Evolutionary conservation across 2,797 vertebrate genomes (phyloP), one percentile per base, ranked within the genome.

Genomic region (Spinus olivaceus): DNA sequence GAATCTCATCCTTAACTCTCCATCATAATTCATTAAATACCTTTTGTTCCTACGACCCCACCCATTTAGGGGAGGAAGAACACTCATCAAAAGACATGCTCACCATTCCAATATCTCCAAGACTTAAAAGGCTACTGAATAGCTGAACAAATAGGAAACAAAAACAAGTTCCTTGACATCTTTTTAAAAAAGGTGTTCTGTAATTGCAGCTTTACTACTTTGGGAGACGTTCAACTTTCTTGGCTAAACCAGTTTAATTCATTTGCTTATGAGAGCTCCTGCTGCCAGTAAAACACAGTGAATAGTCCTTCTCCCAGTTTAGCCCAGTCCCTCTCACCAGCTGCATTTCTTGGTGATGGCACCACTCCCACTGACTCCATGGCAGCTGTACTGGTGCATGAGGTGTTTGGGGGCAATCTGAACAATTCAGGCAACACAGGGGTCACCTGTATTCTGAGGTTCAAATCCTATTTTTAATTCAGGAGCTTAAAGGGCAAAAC

Each of bases 271-370:
- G 22, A 72, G 32, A 77, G 13, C 42, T 56, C 54, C 41, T 51
- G 12, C 44, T 59, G 32, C 41, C 57, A 51, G 2, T 8, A 30
- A 50, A 67, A 59, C 2, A 0, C 21, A 33, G 19, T 1, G 8
- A 50, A 24, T 13, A 67, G n/a, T 2, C 17, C 22, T 14, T 8
- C 35, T 66, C 42, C 37, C 33, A 50, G 4, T 24, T 39, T 5
- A 41, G 69, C 65, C 41, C 27, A 35, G 56, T 18, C 22, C 12
- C 27, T 32, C 57, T 8, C 27, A 17, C 3, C 24, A 59, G n/a
- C 33, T 59, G 42, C 23, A 10, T 13, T 44, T 63, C 66, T 39
- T 10, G 14, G 42, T 3, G 1, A 41, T 7, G 18, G 27, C 22
- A 49, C 33, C 46, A 22, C 6, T 7, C 35, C 19, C 50, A 44